phyloP scores from a whole-genome alignment of 2,888 invertebrate genomes.

The Dexiosoma caninum region DNA sequence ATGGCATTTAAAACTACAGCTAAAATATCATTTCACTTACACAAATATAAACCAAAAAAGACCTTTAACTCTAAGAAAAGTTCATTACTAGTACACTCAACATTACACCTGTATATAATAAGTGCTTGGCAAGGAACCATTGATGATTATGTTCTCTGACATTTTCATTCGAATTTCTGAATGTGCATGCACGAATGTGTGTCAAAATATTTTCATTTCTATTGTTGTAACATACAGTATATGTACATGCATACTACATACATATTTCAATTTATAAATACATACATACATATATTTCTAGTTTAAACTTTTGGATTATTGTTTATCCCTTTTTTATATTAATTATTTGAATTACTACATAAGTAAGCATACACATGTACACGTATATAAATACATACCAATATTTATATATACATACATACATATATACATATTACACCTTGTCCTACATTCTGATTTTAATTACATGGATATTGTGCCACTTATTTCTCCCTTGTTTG shows the following conservation, averaged over 20 bases:
- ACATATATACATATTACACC: not conserved
- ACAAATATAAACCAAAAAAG: conserved; percentile 7
- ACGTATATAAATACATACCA: too few relatives aligned
- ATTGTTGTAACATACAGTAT: not conserved
- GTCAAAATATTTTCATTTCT: conserved; percentile 12
- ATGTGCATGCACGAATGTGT: not conserved
- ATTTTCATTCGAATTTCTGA: not conserved
- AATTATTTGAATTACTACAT: not conserved
- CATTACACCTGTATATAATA: not conserved
- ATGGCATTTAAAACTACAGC: conserved; percentile 41
- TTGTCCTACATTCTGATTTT: conserved; percentile 12
- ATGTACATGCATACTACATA: not conserved
- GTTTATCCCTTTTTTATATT: not conserved
- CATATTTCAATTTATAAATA: too few relatives aligned
- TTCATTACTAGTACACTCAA: conserved; percentile 16
- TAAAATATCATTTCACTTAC: conserved; percentile 32
- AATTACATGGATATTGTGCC: conserved; percentile 1
- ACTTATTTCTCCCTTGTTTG: conserved; percentile 14
- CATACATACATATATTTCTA: too few relatives aligned
- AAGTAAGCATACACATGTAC: not conserved
- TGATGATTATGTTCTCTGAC: conserved; percentile 1
- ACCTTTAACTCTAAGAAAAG: not conserved
- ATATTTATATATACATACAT: not conserved
- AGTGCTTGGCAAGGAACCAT: not conserved
- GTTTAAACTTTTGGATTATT: not conserved